A percentile compares a stretch with the other conserved stretches of the same genome.
These are phyloP conservation scores for Autographa pulchrina DNA, from an alignment of 2,888 invertebrate genomes.

Conservation along the genomic window DNA sequence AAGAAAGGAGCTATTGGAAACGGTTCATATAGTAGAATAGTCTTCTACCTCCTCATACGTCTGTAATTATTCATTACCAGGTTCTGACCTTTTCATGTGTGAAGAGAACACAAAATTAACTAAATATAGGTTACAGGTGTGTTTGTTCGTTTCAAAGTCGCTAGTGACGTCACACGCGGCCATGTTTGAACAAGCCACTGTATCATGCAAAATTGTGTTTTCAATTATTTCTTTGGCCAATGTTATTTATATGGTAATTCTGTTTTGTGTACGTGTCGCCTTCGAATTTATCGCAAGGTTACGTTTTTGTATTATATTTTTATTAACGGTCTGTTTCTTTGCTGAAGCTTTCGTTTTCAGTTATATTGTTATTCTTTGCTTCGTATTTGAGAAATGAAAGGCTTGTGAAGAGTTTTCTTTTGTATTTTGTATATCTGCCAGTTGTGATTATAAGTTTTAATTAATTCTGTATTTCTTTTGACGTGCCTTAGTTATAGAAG, in stretches of 20 bases:
- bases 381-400: too few species aligned
- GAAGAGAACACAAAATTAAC: conserved; percentile 41
- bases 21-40: too few species aligned
- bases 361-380: neutral
- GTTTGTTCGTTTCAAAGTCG: conserved; percentile 52
- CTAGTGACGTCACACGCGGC: conserved; percentile 43
- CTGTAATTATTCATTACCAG: neutral
- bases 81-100: conserved; percentile 7
- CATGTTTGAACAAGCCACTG: conserved; percentile 26
- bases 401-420: too few species aligned
- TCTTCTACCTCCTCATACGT: neutral
- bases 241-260: conserved; percentile 13
- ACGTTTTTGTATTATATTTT: neutral
- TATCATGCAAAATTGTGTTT: conserved; percentile 24
- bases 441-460: neutral
- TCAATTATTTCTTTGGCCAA: conserved; percentile 25
- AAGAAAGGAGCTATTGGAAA: too few species aligned
- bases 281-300: neutral
- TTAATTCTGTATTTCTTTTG: neutral
- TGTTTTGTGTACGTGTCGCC: neutral
- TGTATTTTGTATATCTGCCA: too few species aligned
- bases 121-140: conserved; percentile 56
- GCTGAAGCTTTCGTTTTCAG: neutral
- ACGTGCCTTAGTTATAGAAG: neutral
- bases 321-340: neutral